Base-by-base conservation (phyloP, 2,888 invertebrate genomes). In the Rhopalosiphum nymphaeae region DNA sequence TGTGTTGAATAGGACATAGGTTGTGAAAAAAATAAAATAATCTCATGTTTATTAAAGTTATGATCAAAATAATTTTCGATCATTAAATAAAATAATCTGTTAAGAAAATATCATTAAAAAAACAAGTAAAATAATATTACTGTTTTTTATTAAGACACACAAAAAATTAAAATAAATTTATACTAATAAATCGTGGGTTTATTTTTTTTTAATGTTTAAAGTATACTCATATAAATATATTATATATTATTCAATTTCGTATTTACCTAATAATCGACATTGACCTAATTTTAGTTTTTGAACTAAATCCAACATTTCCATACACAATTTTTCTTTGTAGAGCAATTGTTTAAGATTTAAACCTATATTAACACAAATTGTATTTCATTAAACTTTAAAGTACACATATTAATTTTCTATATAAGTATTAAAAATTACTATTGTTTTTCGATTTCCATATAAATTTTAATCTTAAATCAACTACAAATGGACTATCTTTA, bases 261-360 rank as follows among this genome's bases (percentile, higher is more conserved):
- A 85, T 92, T 94, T 94, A 95, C 95, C 95, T 95, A 94, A 95
- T 86, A 95, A 94, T 26, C 95, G 94, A 67, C 95, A 95, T 44
- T 95, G 93, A 2, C 97, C 97, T 95, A 96, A 96, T 95, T 96
- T 96, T 95, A 97, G 96, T 95, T 96, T 96, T 95, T 97, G 96
- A 95, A 97, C 95, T 95, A 97, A 96, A 95, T 96, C 96, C 95
- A 97, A 96, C 95, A 97, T 96, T 96, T 97, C 97, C 94, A 96
- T 96, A 96, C 97, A 97, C 95, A 97, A 97, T 95, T 95, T 96
- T 96, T 96, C 96, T 96, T 97, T 97, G 95, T 96, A 95, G 95
- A 96, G 95, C 95, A 97, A 96, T 94, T 97, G 96, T 85, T 96
- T 96, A 95, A 96, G 96, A 95, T 97, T 96, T 95, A 97, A 96